These are phyloP conservation scores for Botia kubotai DNA, from an alignment of 2,797 vertebrate species.

Conservation along the genomic window DNA sequence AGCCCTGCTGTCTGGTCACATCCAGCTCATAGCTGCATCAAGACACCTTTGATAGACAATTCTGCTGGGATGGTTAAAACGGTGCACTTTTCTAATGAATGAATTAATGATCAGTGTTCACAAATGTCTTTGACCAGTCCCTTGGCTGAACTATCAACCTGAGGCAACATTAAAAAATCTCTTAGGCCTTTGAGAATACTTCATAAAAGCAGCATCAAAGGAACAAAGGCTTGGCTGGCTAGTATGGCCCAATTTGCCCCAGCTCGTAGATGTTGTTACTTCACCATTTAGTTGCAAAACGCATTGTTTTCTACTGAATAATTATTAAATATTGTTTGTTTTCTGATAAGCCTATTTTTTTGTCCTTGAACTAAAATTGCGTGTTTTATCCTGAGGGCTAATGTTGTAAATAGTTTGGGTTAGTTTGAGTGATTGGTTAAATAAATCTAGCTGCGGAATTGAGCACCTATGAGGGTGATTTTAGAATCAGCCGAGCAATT, in stretches of 20 bases:
- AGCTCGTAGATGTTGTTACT: neutral
- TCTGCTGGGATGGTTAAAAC: conserved; percentile 15
- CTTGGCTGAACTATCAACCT: neutral
- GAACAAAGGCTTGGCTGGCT: neutral
- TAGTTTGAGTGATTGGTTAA: too few relatives aligned
- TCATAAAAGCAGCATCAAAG: neutral
- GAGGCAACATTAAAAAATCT: neutral
- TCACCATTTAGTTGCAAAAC: neutral
- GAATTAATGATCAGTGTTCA: conserved; percentile 30
- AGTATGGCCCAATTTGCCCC: neutral
- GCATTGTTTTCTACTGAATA: neutral
- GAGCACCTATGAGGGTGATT: too few relatives aligned
- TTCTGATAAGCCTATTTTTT: neutral
- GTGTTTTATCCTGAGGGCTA: too few relatives aligned
- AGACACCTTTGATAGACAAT: conserved; percentile 37
- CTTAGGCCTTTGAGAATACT: conserved; percentile 19
- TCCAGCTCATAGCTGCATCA: conserved; percentile 22
- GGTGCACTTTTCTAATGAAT: conserved; percentile 26
- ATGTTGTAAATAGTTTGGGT: too few relatives aligned
- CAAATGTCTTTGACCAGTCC: neutral
- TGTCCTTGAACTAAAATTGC: neutral
- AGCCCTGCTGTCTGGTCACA: neutral
- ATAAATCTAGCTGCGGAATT: too few relatives aligned
- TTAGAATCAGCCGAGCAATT: too few relatives aligned
- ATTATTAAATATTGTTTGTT: neutral